phyloP scores from a whole-genome alignment of 2,888 invertebrate genomes.

The Ectobius pallidus region DNA sequence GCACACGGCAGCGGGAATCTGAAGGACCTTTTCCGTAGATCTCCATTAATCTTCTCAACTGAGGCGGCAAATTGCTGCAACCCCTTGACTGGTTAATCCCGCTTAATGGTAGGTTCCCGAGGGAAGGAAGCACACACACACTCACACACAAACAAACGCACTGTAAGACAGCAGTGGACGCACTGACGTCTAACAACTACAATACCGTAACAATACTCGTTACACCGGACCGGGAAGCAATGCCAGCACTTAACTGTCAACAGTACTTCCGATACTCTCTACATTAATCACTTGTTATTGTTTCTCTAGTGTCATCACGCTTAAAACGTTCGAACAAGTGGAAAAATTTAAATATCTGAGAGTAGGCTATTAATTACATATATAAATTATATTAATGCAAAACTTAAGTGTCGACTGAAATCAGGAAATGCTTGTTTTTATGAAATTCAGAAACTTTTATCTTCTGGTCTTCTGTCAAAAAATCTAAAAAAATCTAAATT shows the following conservation, averaged over 20 bases:
- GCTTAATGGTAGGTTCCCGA: constrained; percentile 10
- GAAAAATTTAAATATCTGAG: too few species aligned
- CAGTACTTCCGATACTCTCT: too few species aligned
- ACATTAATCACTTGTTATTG: too few species aligned
- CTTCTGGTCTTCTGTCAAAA: too few species aligned
- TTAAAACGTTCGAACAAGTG: too few species aligned
- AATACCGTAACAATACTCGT: not conserved
- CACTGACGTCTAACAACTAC: not conserved
- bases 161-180: not conserved
- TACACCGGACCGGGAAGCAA: not conserved
- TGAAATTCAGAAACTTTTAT: too few species aligned
- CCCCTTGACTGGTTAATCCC: constrained; percentile 15
- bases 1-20: not conserved
- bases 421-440: too few species aligned
- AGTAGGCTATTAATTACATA: too few species aligned
- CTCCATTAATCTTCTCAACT: constrained; percentile 19
- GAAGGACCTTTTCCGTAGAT: not conserved
- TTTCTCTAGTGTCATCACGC: too few species aligned
- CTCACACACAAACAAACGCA: not conserved
- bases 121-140: not conserved
- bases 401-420: too few species aligned
- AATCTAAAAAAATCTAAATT: too few species aligned
- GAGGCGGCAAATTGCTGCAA: not conserved
- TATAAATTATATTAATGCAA: too few species aligned
- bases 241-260: not conserved